These are phyloP conservation scores for Cartodere bifasciata DNA, from an alignment of 2,888 invertebrate genomes.

Conservation along the genomic window DNA sequence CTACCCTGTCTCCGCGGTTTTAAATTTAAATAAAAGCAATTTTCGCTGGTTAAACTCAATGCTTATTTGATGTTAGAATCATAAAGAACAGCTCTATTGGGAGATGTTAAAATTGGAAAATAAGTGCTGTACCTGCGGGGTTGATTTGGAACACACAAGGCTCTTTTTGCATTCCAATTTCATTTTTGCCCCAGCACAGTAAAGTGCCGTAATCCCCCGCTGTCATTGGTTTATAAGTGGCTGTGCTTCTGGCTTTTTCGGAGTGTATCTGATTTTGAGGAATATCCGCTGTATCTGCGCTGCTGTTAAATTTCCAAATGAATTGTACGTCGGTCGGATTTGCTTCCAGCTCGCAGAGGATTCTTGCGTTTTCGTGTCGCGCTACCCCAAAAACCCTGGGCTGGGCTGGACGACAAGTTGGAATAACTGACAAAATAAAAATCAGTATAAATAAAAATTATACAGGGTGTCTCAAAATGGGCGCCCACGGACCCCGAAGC, in stretches of 20 bases:
- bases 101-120: no score
- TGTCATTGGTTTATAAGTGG: conserved; percentile 58
- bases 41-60: no score
- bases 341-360: conserved; percentile 62
- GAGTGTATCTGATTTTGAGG: conserved; percentile 47
- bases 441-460: no score
- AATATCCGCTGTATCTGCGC: conserved; percentile 55
- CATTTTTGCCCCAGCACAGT: conserved; percentile 61
- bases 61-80: no score
- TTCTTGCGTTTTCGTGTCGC: conserved; percentile 51
- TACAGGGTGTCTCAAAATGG: no score
- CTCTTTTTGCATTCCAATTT: conserved; percentile 56
- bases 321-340: conserved; percentile 58
- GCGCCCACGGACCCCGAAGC: no score
- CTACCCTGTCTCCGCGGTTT: no score
- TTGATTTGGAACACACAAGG: conserved; percentile 63
- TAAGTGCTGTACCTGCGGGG: conserved; percentile 61
- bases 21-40: no score
- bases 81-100: no score
- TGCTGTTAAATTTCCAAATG: conserved; percentile 67
- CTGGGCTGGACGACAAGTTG: conserved; percentile 58
- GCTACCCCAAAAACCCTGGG: conserved; percentile 59
- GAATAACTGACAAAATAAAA: conserved; percentile 46
- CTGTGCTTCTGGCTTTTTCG: conserved; percentile 50
- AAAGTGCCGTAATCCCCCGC: conserved; percentile 64